These are phyloP conservation scores for Eulimnadia texana DNA, from an alignment of 1,140 invertebrate genomes.

Conservation along the genomic window DNA sequence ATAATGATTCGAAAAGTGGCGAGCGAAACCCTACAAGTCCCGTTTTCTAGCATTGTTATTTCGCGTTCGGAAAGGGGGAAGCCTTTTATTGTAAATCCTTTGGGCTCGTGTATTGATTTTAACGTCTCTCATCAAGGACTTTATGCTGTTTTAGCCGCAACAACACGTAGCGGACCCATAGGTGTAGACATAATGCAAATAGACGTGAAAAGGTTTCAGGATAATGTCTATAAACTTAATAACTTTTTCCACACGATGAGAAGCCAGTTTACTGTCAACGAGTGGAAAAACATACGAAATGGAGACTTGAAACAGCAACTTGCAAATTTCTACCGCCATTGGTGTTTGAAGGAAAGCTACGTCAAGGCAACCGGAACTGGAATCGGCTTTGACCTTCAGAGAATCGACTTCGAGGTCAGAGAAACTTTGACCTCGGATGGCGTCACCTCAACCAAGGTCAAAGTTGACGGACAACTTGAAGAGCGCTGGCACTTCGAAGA, in stretches of 20 bases:
- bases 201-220: constrained; percentile 44
- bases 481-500: constrained; percentile 74
- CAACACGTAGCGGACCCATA: constrained; percentile 26
- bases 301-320: constrained; percentile 40
- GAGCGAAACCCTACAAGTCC: constrained; percentile 37
- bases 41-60: constrained; percentile 46
- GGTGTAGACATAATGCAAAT: constrained; percentile 40
- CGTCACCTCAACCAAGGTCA: constrained; percentile 49
- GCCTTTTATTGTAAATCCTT: constrained; percentile 28
- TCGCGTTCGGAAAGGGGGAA: constrained; percentile 35
- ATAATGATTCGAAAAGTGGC: constrained; percentile 71
- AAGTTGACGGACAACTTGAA: constrained; percentile 41
- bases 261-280: constrained; percentile 55
- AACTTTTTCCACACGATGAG: constrained; percentile 81
- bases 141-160: constrained; percentile 57
- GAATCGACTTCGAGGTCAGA: constrained; percentile 56
- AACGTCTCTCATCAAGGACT: constrained; percentile 84
- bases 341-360: constrained; percentile 92
- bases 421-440: constrained; percentile 32
- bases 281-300: constrained; percentile 58
- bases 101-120: constrained; percentile 37
- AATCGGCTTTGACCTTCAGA: constrained; percentile 56
- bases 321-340: constrained; percentile 65
- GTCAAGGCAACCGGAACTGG: constrained; percentile 81
- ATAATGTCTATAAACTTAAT: constrained; percentile 34